Evolutionary conservation across 2,113 vertebrate species (phyloP), one percentile per base, ranked within the genome.

Genomic region (Cromileptes altivelis): DNA sequence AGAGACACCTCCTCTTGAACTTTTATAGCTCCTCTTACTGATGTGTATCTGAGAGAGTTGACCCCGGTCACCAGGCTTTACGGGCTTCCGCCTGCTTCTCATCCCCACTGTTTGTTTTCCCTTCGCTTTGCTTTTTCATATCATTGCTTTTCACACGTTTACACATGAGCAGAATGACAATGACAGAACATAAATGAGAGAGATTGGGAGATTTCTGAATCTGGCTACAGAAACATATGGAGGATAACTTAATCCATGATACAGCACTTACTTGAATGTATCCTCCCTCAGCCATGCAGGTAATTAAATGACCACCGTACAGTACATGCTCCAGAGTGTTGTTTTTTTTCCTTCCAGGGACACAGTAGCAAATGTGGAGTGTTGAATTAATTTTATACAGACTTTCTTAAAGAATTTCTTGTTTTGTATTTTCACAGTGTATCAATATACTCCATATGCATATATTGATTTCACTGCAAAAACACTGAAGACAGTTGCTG

Each of bases 1-100:
- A 90, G 90, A 89, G 93, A 94, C 92, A 93, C 92, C 94, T 95
- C 92, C 92, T 95, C 94, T 94, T 94, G 94, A 95, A 92, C 92
- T 94, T 94, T 94, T 93, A 93, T 90, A 85, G 93, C 85, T 92
- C 91, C 86, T 94, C 92, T 94, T 90, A 92, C 91, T 87, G 86
- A 93, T 94, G 93, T 93, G 92, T 91, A 91, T 95, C 92, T 94
- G 90, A 92, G 92, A 94, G 92, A 80, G 83, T 80, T 95, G 94
- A 95, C 93, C 94, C 67, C 70, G 88, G 93, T 94, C 89, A 93
- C 82, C 78, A 78, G 78, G 88, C 88, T 95, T 93, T 94, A 94
- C 90, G 73, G 93, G 92, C 91, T 94, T 94, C 92, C 89, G 93
- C 89, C 92, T 90, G 90, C 82, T 92, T 93, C 92, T 92, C 90